phyloP scores from a whole-genome alignment of 2,797 vertebrate species.

The Mus caroli region DNA sequence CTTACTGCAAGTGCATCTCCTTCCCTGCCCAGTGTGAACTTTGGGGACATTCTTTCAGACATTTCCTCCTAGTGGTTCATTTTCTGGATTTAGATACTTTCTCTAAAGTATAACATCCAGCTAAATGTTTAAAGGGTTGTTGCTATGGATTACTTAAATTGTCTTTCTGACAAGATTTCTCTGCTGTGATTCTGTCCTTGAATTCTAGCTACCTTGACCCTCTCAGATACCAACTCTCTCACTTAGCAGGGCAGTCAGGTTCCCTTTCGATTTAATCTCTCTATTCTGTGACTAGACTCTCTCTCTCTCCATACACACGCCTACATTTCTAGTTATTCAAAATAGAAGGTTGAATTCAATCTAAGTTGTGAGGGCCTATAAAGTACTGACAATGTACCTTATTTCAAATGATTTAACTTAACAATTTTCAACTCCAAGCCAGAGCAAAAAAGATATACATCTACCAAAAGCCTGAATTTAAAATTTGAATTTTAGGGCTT shows the following conservation, averaged over 20 bases:
- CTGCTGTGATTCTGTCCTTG: not conserved
- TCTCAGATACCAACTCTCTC: not conserved
- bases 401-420: not conserved
- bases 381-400: not conserved
- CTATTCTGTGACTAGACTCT: not conserved
- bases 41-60: not conserved
- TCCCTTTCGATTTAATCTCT: not conserved
- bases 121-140: not conserved
- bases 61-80: not conserved
- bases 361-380: not conserved
- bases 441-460: not conserved
- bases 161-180: constrained; percentile 4
- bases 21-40: not conserved
- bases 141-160: not conserved
- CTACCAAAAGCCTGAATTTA: not conserved
- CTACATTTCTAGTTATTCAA: constrained; percentile 38
- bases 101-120: not conserved
- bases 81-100: constrained; percentile 38
- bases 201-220: not conserved
- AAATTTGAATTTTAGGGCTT: too few relatives aligned
- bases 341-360: not conserved
- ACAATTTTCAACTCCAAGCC: not conserved
- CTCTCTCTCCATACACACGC: too few relatives aligned
- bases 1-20: not conserved
- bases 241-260: not conserved